Evolutionary conservation across 2,797 vertebrate species (phyloP).

Genomic region (Neopelma chrysocephalum): DNA sequence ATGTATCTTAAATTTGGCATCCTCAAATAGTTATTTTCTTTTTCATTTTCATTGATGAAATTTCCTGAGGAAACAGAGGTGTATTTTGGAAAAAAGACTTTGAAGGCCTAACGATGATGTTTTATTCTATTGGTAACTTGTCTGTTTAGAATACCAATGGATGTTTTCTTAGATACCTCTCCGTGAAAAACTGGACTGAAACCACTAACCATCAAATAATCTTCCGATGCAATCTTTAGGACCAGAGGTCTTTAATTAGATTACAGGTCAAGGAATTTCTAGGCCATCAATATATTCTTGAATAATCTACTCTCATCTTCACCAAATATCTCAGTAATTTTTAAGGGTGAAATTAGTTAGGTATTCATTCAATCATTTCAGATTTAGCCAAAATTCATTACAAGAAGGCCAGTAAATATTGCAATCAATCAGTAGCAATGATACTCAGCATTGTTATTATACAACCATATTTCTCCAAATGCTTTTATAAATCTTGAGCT

Average conservation of each 20-base stretch:
- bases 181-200: background rate
- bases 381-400: background rate
- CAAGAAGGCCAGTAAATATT: background rate
- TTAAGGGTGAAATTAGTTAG: background rate
- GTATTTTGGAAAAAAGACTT: background rate
- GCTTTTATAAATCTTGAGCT: background rate
- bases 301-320: conserved; percentile 15
- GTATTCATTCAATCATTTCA: background rate
- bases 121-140: background rate
- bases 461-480: background rate
- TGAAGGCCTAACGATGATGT: background rate
- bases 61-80: background rate
- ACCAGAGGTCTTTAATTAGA: background rate
- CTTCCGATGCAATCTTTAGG: background rate
- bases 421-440: background rate
- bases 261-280: conserved; percentile 20
- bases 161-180: background rate
- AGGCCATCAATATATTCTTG: background rate
- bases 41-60: background rate
- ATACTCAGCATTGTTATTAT: background rate
- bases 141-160: background rate
- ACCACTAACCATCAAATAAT: background rate
- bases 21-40: background rate
- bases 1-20: background rate
- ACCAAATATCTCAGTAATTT: background rate